phyloP scores from a whole-genome alignment of 2,113 vertebrate species.

The Gymnogyps californianus region DNA sequence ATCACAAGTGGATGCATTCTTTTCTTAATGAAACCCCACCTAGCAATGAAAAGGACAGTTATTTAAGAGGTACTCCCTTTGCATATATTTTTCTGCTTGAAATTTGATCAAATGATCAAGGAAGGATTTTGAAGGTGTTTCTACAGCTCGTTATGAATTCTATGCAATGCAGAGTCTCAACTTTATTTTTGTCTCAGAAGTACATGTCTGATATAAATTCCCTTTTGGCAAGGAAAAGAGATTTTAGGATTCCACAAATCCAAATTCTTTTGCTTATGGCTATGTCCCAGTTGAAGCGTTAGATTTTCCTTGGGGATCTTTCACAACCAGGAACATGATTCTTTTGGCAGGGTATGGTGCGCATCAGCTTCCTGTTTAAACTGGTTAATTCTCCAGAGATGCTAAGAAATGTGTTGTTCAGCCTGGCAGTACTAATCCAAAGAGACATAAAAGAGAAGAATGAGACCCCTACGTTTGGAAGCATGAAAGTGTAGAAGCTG shows the following conservation, averaged over 20 bases:
- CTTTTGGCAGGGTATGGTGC: not conserved
- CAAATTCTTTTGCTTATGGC: conserved; percentile 4
- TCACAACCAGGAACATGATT: not conserved
- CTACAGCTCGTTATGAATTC: conserved; percentile 19
- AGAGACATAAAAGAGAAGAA: not conserved
- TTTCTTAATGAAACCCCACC: not conserved
- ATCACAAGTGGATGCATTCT: not conserved
- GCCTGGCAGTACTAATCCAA: not conserved
- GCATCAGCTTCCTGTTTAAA: not conserved
- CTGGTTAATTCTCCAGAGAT: not conserved
- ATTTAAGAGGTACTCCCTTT: not conserved
- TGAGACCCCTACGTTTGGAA: not conserved
- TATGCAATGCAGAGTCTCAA: not conserved
- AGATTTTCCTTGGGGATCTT: conserved; percentile 14
- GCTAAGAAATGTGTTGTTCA: not conserved
- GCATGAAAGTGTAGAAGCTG: not conserved
- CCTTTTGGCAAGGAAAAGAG: not conserved
- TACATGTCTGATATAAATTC: not conserved
- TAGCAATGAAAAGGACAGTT: not conserved
- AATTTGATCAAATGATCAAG: not conserved
- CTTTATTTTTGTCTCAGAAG: conserved; percentile 34
- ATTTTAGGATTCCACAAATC: not conserved
- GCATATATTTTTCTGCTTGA: not conserved
- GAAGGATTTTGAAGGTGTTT: not conserved
- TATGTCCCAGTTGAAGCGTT: not conserved